A percentile compares a stretch with the other conserved stretches of the same genome.
Evolutionary conservation across 2,797 vertebrate genomes (phyloP).

Genomic region (Rousettus madagascariensis): DNA sequence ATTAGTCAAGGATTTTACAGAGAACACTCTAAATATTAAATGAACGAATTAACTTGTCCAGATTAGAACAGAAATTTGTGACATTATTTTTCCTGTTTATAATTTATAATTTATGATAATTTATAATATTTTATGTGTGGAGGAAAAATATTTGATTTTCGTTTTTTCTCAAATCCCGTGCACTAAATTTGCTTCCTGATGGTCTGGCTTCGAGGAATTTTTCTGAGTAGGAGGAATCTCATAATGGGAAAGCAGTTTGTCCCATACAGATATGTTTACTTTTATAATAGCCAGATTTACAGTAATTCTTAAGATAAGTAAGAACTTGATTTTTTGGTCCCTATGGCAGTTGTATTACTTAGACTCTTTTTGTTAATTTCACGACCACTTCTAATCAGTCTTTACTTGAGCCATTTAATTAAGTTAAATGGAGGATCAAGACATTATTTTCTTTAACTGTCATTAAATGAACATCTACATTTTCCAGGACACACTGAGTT

Average conservation of each 20-base stretch:
- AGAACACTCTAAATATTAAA: not conserved
- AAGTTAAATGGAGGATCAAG: not conserved
- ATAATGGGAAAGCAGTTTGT: not conserved
- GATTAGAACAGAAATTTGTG: not conserved
- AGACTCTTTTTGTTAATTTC: not conserved
- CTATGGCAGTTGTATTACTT: not conserved
- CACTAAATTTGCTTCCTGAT: no score
- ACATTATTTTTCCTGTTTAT: not conserved
- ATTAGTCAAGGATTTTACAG: not conserved
- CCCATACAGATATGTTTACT: not conserved
- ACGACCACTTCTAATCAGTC: not conserved
- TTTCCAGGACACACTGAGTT: not conserved
- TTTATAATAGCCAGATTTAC: not conserved
- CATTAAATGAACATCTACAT: not conserved
- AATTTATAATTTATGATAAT: no score
- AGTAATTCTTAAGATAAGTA: not conserved
- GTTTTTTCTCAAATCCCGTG: no score
- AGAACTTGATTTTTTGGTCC: not conserved
- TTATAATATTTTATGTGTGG: no score
- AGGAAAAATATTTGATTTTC: no score
- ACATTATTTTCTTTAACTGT: not conserved
- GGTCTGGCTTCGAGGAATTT: no score
- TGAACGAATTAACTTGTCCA: not conserved
- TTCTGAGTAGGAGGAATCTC: no score
- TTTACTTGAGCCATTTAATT: not conserved